Base-by-base conservation (phyloP, 2,113 vertebrate genomes). In the Symphodus melops region DNA sequence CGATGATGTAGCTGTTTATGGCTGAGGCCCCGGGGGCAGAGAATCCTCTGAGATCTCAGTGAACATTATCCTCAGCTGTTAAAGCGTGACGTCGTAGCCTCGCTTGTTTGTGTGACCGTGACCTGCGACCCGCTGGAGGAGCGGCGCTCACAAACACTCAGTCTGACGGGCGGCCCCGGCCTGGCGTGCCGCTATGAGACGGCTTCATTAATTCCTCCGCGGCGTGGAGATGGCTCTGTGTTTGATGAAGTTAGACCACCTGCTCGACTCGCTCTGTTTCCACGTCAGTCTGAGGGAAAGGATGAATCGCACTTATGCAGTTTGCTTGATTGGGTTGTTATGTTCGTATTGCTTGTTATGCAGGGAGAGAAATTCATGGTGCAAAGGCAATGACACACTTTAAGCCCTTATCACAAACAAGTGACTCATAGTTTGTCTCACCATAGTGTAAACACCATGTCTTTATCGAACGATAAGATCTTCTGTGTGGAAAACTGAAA, bases 131-230 rank as follows among this genome's bases (percentile, higher is more conserved):
- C 74, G 42, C 42, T 14, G 85, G 23, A 11, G 12, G 57, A 53
- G 82, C 70, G 68, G 88, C 92, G 91, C 88, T 93, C 81, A 81
- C 83, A 72, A 85, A 71, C 0, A 60, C 60, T 77, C 72, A 37
- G 9, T 12, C 2, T 68, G 71, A 83, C 3, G 19, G 25, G 25
- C 68, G 0, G 60, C 44, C 46, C 8, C 0, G 4, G 72, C 57
- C 42, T 48, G 49, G 2, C 19, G 51, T 8, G 37, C 57, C 62
- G 9, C 20, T 7, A 11, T 9, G 37, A 67, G 69, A 65, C 5
- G 9, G 23, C 68, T 56, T 59, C 57, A 69, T 82, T 72, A 37
- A 59, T 63, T 56, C 59, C 14, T 23, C 25, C 49, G 42, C 3
- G 1, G 37, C 3, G 21, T n/a, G 57, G 39, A 58, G 78, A 72